Percentiles rank a stretch among this genome's conserved stretches.
Conservation (phyloP, 2,888 invertebrate genomes). For the Noctua janthina region DNA sequence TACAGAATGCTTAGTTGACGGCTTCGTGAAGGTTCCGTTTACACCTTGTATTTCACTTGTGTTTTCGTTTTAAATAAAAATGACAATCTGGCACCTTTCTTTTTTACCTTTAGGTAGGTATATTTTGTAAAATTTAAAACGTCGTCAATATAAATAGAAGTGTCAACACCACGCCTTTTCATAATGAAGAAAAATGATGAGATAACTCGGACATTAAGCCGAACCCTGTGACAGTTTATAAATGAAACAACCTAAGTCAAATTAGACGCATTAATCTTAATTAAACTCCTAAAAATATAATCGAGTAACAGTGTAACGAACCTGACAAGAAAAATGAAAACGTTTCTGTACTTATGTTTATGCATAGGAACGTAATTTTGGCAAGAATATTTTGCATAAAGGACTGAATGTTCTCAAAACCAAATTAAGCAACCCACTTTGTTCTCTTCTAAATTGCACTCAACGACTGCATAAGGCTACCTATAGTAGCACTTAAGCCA, state of each 20-base stretch:
- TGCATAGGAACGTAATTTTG: background rate
- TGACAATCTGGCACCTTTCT: background rate
- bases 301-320: conserved; percentile 32
- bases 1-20: too few relatives aligned
- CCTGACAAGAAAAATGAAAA: conserved; percentile 32
- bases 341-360: background rate
- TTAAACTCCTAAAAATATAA: conserved; percentile 52
- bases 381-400: background rate
- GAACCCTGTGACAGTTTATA: conserved; percentile 54
- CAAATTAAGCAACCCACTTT: conserved; percentile 14
- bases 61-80: background rate
- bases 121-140: conserved; percentile 12
- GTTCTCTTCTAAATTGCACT: background rate
- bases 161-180: conserved; percentile 31
- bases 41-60: too few relatives aligned
- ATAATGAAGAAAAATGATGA: conserved; percentile 52
- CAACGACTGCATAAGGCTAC: background rate
- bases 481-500: background rate
- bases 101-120: background rate
- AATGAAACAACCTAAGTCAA: conserved; percentile 53
- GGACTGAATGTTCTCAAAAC: background rate
- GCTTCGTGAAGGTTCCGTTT: too few relatives aligned
- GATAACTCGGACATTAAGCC: conserved; percentile 46
- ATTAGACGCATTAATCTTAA: conserved; percentile 54
- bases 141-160: conserved; percentile 37